Percentiles rank a stretch among this genome's conserved stretches.
Conservation (phyloP, 2,113 vertebrate species). For the Dromiciops gliroides region DNA sequence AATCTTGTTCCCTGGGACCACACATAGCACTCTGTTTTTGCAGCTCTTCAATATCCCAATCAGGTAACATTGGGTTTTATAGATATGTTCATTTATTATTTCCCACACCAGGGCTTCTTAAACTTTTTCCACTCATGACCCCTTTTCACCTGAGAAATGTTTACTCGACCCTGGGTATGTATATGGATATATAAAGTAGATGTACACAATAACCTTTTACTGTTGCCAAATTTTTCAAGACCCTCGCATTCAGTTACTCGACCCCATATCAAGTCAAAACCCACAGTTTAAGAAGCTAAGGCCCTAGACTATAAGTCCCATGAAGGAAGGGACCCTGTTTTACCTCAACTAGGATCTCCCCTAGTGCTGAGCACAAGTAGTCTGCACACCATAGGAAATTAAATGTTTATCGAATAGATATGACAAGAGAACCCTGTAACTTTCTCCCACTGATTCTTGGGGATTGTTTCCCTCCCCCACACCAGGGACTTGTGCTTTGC, state of each 20-base stretch:
- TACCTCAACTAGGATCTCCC: background rate
- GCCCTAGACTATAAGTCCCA: background rate
- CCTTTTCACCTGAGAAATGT: too few relatives aligned
- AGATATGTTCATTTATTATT: background rate
- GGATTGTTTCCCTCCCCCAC: background rate
- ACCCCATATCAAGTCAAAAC: too few relatives aligned
- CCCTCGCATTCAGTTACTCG: too few relatives aligned
- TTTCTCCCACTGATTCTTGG: background rate
- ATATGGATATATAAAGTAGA: too few relatives aligned
- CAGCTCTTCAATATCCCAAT: background rate
- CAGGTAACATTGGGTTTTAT: background rate
- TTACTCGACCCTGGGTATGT: too few relatives aligned
- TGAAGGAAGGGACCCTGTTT: background rate
- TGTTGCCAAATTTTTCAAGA: too few relatives aligned
- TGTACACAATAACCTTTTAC: too few relatives aligned
- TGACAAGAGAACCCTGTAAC: background rate
- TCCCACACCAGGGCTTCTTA: too few relatives aligned
- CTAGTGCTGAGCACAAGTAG: background rate
- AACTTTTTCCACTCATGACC: too few relatives aligned
- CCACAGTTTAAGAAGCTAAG: too few relatives aligned
- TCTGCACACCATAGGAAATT: background rate
- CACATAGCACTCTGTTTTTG: background rate
- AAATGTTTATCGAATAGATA: background rate
- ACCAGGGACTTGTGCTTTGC: background rate
- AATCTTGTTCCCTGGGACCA: background rate